These are phyloP conservation scores for Drosophila ogumai DNA, from an alignment of 1,140 invertebrate species.

Conservation along the genomic window DNA sequence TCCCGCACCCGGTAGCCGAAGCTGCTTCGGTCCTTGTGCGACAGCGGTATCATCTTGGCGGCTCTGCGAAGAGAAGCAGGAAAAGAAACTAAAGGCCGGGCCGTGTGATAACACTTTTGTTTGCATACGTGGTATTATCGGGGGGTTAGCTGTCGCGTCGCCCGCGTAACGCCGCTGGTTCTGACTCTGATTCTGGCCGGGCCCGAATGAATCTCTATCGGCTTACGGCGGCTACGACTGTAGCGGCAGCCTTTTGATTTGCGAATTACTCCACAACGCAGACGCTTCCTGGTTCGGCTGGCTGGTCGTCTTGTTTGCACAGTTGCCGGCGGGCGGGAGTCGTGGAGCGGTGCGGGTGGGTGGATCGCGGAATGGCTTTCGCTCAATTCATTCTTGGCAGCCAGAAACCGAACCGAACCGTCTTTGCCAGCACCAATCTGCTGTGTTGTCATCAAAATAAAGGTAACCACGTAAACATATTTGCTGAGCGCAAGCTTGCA, in stretches of 20 bases:
- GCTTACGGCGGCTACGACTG: slow-evolving; percentile 39
- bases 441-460: slow-evolving; percentile 77
- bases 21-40: slow-evolving; percentile 90
- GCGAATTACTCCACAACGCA: slow-evolving; percentile 35
- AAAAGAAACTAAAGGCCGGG: slow-evolving; percentile 1
- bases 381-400: slow-evolving; percentile 69
- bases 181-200: slow-evolving; percentile 39
- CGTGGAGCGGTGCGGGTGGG: slow-evolving; percentile 25
- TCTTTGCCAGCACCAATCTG: slow-evolving; percentile 62
- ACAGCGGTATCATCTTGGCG: slow-evolving; percentile 87
- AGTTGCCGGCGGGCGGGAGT: slow-evolving; percentile 44
- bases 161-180: slow-evolving; percentile 40
- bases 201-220: slow-evolving; percentile 43
- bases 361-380: slow-evolving; percentile 33
- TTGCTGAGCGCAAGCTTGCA: not conserved
- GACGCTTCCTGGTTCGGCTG: slow-evolving; percentile 58
- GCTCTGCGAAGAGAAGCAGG: slow-evolving; percentile 14
- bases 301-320: slow-evolving; percentile 50
- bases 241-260: slow-evolving; percentile 49
- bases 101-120: slow-evolving; percentile 63
- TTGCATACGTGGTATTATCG: slow-evolving; percentile 81
- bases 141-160: slow-evolving; percentile 29
- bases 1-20: slow-evolving; percentile 89
- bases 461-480: slow-evolving; percentile 65
- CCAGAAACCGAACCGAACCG: slow-evolving; percentile 36